Percentiles rank a stretch among this genome's conserved stretches.
phyloP scores from a whole-genome alignment of 35 echinoderm and acorn worm genomes.

The Apostichopus japonicus region DNA sequence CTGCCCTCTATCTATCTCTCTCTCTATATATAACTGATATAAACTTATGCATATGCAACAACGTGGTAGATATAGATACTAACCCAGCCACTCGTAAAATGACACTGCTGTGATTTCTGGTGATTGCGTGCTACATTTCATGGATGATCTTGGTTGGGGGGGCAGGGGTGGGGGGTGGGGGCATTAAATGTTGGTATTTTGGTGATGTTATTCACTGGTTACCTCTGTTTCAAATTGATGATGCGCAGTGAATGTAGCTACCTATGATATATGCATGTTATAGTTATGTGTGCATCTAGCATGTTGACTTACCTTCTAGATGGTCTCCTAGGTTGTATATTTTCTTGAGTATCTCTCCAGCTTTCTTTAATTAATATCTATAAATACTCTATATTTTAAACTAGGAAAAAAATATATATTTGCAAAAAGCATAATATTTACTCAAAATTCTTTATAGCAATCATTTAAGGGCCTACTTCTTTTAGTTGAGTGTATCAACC shows the following conservation, averaged over 20 bases:
- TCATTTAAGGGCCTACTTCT: no score
- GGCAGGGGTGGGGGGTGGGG: not conserved
- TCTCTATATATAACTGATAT: not conserved
- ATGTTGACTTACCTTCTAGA: not conserved
- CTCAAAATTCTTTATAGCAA: no score
- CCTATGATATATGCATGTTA: not conserved
- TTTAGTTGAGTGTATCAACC: no score
- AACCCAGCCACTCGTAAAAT: conserved; percentile 8
- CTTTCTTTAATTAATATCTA: no score
- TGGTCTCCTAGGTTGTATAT: not conserved
- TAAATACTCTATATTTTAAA: no score
- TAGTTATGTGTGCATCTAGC: not conserved
- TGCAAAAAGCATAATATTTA: no score
- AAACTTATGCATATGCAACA: not conserved
- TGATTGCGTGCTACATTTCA: not conserved
- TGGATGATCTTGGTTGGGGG: not conserved
- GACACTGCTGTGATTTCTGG: conserved; percentile 12
- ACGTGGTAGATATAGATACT: conserved; percentile 21
- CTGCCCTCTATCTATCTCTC: not conserved
- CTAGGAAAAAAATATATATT: no score
- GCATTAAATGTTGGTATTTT: not conserved
- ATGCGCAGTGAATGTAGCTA: not conserved
- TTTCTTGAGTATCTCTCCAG: not conserved
- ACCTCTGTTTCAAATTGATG: not conserved
- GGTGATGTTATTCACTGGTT: not conserved